Base-by-base conservation (phyloP, 1,140 invertebrate genomes). In the Zaprionus inermis region DNA sequence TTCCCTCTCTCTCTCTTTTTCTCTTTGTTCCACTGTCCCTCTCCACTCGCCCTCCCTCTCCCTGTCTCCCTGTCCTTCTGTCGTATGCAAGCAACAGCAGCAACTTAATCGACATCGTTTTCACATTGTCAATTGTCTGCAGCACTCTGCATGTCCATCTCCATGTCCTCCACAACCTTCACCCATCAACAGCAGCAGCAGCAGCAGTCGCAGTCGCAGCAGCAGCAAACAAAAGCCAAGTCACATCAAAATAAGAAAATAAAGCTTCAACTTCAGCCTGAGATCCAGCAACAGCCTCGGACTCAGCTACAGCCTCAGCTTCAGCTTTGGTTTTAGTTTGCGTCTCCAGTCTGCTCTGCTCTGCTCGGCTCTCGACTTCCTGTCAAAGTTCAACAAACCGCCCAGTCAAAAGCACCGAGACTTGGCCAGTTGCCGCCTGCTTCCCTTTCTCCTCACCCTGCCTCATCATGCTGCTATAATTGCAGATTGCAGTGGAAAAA, bases 71-170 rank as follows among this genome's bases (percentile, higher is more conserved):
- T 24, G 51, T 49, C 64, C 18, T 44, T 34, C 59, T 55, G 58
- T 54, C 59, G 71, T 66, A 76, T 72, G 75, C 76, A 76, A 61
- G 77, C 70, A 69, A 81, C 81, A 69, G 82, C 82, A 86, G 82
- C 82, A 86, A 88, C 82, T 86, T 86, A 86, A 86, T 86, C 82
- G 82, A 88, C 82, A 85, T 85, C 82, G 82, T 86, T 88, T 86
- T 83, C 82, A 86, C 82, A 86, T 86, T 86, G 82, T 86, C 82
- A 86, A 86, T 86, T 88, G 82, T 88, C 79, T 86, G 71, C 72
- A 76, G 75, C 83, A 83, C 82, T 88, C 80, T 88, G 84, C 82
- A 86, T 88, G 82, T 83, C 83, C 72, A 86, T 88, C 83, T 83
- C 83, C 72, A 65, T 64, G 34, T 71, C 68, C 72, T 71, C 76